These are phyloP conservation scores for Alcis repandata DNA, from an alignment of 2,888 invertebrate species.

Conservation along the genomic window DNA sequence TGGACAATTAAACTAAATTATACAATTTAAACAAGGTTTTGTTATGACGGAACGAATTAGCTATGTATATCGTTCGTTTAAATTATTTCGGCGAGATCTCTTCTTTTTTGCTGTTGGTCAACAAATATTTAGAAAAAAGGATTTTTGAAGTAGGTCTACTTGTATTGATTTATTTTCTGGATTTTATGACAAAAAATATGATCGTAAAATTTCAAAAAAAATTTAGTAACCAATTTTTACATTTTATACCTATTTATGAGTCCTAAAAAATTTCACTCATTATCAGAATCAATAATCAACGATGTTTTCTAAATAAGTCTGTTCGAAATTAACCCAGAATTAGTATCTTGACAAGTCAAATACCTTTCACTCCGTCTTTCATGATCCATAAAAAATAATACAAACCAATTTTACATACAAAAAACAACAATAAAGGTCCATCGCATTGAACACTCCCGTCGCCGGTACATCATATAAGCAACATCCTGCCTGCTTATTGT, in stretches of 20 bases:
- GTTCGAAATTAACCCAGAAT: too few relatives aligned
- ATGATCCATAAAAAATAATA: neutral
- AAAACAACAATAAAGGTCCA: conserved; percentile 37
- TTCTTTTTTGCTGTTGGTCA: conserved; percentile 11
- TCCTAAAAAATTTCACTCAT: too few relatives aligned
- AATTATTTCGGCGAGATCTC: conserved; percentile 47
- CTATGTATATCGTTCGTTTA: conserved; percentile 51
- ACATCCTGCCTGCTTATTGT: conserved; percentile 86
- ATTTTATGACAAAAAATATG: too few relatives aligned
- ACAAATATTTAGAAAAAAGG: neutral
- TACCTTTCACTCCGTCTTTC: neutral
- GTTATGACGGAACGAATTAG: conserved; percentile 54
- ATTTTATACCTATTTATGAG: too few relatives aligned
- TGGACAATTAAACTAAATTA: conserved; percentile 74
- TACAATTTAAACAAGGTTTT: conserved; percentile 70
- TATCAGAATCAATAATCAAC: too few relatives aligned
- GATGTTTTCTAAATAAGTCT: too few relatives aligned
- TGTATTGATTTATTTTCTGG: neutral
- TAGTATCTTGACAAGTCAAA: too few relatives aligned
- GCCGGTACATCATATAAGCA: conserved; percentile 80
- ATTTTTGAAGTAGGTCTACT: neutral
- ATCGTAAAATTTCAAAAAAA: too few relatives aligned
- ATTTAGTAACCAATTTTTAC: too few relatives aligned
- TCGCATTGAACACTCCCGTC: conserved; percentile 43
- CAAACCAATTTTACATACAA: conserved; percentile 14